phyloP scores from a whole-genome alignment of 2,888 invertebrate genomes.

The Melolontha melolontha region DNA sequence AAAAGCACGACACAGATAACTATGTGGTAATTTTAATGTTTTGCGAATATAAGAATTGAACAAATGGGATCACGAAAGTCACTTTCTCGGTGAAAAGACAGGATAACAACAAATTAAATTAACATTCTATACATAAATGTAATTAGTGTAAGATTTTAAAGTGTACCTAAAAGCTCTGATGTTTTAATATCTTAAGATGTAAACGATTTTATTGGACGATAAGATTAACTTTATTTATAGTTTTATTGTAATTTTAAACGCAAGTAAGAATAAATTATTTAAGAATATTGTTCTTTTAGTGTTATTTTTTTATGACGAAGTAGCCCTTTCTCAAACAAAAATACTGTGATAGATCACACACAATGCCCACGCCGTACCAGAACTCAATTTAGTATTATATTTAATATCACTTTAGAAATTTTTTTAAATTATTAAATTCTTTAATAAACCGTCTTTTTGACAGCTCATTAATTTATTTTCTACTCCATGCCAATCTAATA shows the following conservation, averaged over 20 bases:
- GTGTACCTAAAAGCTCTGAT: conserved; percentile 7
- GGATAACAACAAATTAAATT: no score
- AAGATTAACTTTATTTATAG: conserved; percentile 10
- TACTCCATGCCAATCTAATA: no score
- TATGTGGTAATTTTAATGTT: conserved; percentile 13
- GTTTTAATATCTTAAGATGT: conserved; percentile 24
- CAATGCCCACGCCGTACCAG: no score
- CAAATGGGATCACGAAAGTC: background rate
- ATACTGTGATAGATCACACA: no score
- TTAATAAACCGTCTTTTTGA: no score
- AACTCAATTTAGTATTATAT: no score
- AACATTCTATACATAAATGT: background rate
- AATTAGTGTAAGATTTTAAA: conserved; percentile 12
- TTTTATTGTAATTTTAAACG: conserved; percentile 23
- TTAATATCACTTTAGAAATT: no score
- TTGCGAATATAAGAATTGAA: conserved; percentile 20
- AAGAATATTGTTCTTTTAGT: conserved; percentile 3
- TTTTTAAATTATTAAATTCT: no score
- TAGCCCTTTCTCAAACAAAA: background rate
- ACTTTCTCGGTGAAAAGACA: background rate
- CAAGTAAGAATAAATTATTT: conserved; percentile 24
- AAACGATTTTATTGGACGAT: conserved; percentile 11
- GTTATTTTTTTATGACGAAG: background rate
- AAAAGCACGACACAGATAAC: conserved; percentile 83
- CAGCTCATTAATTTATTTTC: no score